These are phyloP conservation scores for Eurois occulta DNA, from an alignment of 2,888 invertebrate genomes.

Conservation along the genomic window DNA sequence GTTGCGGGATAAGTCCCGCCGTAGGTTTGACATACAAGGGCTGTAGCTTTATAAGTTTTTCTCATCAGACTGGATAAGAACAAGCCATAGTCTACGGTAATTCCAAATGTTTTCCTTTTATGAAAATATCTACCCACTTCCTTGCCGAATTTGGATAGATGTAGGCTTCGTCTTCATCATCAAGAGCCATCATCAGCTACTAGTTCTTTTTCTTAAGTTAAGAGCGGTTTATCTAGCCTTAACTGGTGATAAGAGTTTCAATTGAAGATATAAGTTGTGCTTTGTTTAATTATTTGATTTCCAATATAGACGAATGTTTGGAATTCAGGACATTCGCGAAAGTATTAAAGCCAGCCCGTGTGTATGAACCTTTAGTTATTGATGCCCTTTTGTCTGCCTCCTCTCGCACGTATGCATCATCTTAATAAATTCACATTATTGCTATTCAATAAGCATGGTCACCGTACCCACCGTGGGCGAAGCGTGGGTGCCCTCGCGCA, in stretches of 20 bases:
- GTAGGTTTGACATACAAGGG: neutral
- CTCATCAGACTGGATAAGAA: neutral
- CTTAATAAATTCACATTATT: constrained; percentile 45
- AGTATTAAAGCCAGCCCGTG: neutral
- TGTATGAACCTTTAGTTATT: constrained; percentile 14
- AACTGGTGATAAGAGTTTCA: neutral
- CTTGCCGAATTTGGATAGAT: neutral
- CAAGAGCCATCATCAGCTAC: neutral
- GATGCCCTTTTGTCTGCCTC: constrained; percentile 28
- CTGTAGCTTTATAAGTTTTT: neutral
- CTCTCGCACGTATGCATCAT: constrained; percentile 18
- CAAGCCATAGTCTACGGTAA: neutral
- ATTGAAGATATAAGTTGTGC: neutral
- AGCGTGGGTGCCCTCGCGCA: constrained; percentile 83
- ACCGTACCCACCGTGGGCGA: constrained; percentile 79
- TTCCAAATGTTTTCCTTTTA: neutral
- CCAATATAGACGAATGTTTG: neutral
- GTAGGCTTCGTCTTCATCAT: neutral
- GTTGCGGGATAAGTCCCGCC: constrained; percentile 49
- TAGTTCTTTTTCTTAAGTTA: neutral
- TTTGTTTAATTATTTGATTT: neutral
- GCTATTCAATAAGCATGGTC: constrained; percentile 68
- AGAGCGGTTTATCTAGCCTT: neutral
- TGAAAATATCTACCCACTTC: neutral
- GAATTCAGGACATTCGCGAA: neutral